Base-by-base conservation (phyloP, 2,888 invertebrate species). In the Epirrhoe tristata region DNA sequence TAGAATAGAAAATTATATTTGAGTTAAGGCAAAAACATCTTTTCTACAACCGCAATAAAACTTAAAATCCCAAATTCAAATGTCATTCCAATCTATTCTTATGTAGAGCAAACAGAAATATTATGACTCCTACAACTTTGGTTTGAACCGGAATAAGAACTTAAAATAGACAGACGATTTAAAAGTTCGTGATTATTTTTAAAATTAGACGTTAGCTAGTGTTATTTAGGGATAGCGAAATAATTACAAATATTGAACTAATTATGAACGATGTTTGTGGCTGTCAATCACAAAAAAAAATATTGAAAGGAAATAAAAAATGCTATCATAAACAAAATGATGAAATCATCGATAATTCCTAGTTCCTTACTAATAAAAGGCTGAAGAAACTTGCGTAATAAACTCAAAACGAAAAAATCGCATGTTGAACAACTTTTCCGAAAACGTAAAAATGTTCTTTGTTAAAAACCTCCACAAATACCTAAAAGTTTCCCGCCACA, bases 381-480 rank as follows among this genome's bases (percentile, higher is more conserved):
- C 12, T 2, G 4, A 43, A 43, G 39, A 43, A 8, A 39, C 12
- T 43, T 43, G 4, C 14, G 10, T 48, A 58, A 48, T 46, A 59
- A 56, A 57, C 57, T 48, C 46, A 61, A 24, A 61, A 65, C 56
- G 52, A 56, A 31, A 53, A 61, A 14, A 57, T 62, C n/a, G 53
- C 52, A 53, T 58, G 58, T 43, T 58, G 8, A 51, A 68, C 43
- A 32, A 58, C 55, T 34, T 46, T 52, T 8, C 61, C 60, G 54
- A 50, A 60, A 60, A 57, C 54, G 58, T 61, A 68, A 64, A 62
- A 66, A 60, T 46, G 57, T 59, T 63, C 52, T 58, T 53, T 64
- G 54, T 61, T n/a, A n/a, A 60, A 63, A 67, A 60, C 60, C 57
- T 64, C 46, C 34, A 39, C 58, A 69, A 67, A 65, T 63, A 66